Base-by-base conservation (phyloP, 2,113 vertebrate genomes). In the Trogon surrucura region DNA sequence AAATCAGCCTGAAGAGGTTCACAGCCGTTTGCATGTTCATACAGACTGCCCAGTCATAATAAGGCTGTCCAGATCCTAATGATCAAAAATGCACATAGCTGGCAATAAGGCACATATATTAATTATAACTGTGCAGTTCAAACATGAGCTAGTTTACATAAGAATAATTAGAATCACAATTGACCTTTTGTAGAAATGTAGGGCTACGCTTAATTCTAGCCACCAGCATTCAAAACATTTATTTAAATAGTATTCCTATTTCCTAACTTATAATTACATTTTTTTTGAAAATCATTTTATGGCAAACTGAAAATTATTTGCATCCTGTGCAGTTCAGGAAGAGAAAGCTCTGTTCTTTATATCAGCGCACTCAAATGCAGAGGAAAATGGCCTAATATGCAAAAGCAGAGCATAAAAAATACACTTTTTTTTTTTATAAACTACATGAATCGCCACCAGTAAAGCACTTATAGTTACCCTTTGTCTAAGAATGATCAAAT, bases 101-200 rank as follows among this genome's bases (percentile, higher is more conserved):
- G 61, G 85, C 80, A 89, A 92, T 73, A 79, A 95, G 74, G 66
- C 65, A 81, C 21, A 67, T 78, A 54, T 89, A 88, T 91, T 89
- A 96, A 95, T 95, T 94, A 70, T 81, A 92, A 93, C 73, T 77
- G 56, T 60, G 54, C 67, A 78, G 65, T 96, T 94, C 85, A 96
- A 94, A 93, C 74, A 95, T 25, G 26, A 92, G 84, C 81, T 89
- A 60, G 82, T 95, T 97, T 97, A 96, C 50, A 71, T 95, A 95
- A 83, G 75, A 95, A 64, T 95, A 97, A 97, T 97, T 97, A 97
- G 94, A 96, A 96, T 96, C 87, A 94, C 83, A 96, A 91, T 26
- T 97, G 95, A 96, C 93, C 96, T 97, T 97, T 95, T 75, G 45
- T 26, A 88, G 80, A 89, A 92, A 93, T 4, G 10, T 72, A 94